Evolutionary conservation across 2,888 invertebrate species (phyloP), one percentile per base, ranked within the genome.

Genomic region (Magallana nippona): DNA sequence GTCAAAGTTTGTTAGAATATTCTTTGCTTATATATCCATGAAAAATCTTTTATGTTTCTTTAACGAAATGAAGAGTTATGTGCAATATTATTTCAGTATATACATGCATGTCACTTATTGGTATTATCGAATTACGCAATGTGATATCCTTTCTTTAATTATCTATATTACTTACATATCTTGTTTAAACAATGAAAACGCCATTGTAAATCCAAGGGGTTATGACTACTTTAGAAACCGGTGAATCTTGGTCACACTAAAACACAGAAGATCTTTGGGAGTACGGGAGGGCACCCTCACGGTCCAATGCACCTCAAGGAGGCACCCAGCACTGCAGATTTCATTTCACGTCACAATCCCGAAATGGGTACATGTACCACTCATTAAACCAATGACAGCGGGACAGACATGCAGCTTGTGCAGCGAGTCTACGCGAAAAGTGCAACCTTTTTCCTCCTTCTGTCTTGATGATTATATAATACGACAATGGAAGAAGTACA

Each of bases 121-220:
- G 32, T 71, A 71, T 71, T 32, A 15, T 71, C 32, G 13, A 71
- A 11, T 27, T 0, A 10, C 22, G 71, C 8, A 71, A 71, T 71
- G 10, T 32, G 71, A 71, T 71, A 71, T 71, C 10, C 8, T 15
- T 11, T 13, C 71, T 11, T 27, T 11, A 63, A 63, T 63, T 22
- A 63, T 13, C 27, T 11, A 22, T 13, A 63, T n/a, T 63, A 71
- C 71, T 71, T 71, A 71, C 71, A 13, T 71, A 27, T 71, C 22
- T 15, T 71, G 71, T 27, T 11, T 71, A 71, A 71, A 71, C 71
- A 71, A 71, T 71, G 27, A 22, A 32, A 71, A 71, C 15, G 71
- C 71, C 71, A 71, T 71, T 27, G 15, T 15, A 27, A 13, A 27
- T 27, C 27, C 71, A 71, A 22, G 27, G 71, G 71, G 71, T 71